Conservation (phyloP, 2,797 vertebrate species). For the Melanitta fusca region DNA sequence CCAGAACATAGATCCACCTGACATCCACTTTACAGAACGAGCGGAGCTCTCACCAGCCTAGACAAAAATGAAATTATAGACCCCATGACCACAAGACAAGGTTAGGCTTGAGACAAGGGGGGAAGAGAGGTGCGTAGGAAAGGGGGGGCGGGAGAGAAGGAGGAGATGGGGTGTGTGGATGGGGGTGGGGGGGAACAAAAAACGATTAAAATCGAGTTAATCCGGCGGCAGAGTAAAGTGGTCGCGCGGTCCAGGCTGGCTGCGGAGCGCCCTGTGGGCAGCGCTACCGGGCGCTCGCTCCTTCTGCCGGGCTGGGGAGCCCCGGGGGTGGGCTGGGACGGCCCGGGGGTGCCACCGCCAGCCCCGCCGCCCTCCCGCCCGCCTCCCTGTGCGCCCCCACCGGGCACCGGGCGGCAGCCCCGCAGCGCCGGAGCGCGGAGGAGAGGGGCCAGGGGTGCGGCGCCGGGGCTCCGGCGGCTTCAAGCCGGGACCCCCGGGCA, state of each 20-base stretch:
- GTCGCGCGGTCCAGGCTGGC: conserved; percentile 77
- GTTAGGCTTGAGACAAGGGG: conserved; percentile 78
- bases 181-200: conserved; percentile 43
- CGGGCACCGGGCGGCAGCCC: background rate
- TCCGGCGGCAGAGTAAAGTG: conserved; percentile 80
- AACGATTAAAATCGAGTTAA: conserved; percentile 82
- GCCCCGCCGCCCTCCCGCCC: conserved; percentile 20
- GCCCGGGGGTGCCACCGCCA: conserved; percentile 69
- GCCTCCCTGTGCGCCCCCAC: conserved; percentile 67
- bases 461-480: background rate
- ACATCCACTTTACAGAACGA: conserved; percentile 87
- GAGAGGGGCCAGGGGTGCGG: background rate
- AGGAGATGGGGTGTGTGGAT: conserved; percentile 41
- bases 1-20: conserved; percentile 96
- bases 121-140: conserved; percentile 45
- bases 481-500: background rate
- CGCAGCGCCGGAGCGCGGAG: background rate
- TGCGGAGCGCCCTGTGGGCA: conserved; percentile 60
- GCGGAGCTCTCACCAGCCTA: conserved; percentile 87
- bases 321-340: conserved; percentile 59
- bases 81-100: conserved; percentile 88
- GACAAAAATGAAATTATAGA: conserved; percentile 85
- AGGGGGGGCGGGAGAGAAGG: conserved; percentile 20
- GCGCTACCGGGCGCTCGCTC: conserved; percentile 61
- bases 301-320: conserved; percentile 41